Conservation (phyloP, 2,113 vertebrate species). For the Cephalopholis sonnerati region DNA sequence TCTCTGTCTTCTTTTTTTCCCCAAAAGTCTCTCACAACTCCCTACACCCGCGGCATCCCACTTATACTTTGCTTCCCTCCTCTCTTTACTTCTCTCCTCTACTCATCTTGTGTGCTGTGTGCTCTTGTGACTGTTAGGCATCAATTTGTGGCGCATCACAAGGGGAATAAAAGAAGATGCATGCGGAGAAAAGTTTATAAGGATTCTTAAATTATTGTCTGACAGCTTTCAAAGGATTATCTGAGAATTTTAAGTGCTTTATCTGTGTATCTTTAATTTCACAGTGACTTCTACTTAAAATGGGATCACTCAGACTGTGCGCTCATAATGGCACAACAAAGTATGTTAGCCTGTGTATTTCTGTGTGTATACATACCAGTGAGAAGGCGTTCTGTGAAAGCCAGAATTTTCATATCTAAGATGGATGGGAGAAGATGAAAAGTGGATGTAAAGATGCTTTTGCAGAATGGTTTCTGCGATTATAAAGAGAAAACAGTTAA, state of each 20-base stretch:
- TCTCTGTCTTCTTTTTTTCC: slow-evolving; percentile 38
- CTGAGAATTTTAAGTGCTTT: slow-evolving; percentile 13
- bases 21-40: slow-evolving; percentile 55
- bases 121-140: slow-evolving; percentile 42
- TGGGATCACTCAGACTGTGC: slow-evolving; percentile 30
- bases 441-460: slow-evolving; percentile 28
- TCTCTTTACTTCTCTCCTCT: slow-evolving; percentile 27
- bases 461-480: slow-evolving; percentile 5
- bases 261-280: slow-evolving; percentile 20
- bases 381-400: slow-evolving; percentile 43
- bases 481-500: background rate
- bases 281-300: background rate
- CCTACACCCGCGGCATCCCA: slow-evolving; percentile 45
- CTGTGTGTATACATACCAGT: background rate
- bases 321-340: background rate
- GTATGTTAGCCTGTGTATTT: slow-evolving; percentile 17
- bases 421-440: slow-evolving; percentile 14
- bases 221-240: slow-evolving; percentile 20
- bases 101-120: slow-evolving; percentile 44
- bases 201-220: slow-evolving; percentile 35
- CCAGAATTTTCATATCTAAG: slow-evolving; percentile 20
- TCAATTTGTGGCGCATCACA: slow-evolving; percentile 40
- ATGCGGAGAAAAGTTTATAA: slow-evolving; percentile 9
- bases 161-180: slow-evolving; percentile 26
- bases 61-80: slow-evolving; percentile 25